These are phyloP conservation scores for Hydropsyche betteni DNA, from an alignment of 2,888 invertebrate species.

Conservation along the genomic window DNA sequence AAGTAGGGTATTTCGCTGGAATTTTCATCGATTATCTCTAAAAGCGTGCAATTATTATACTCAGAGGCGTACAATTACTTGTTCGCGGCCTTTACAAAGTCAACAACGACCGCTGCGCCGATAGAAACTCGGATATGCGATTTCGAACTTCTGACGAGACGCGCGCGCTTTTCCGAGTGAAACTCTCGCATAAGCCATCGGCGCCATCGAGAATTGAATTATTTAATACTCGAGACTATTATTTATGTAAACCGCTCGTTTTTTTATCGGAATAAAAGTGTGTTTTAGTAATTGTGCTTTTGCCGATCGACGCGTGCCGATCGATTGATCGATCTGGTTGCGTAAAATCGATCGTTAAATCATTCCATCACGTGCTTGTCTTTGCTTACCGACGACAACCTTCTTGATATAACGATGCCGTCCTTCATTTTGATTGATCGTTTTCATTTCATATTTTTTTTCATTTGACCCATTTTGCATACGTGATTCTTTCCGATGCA, in stretches of 20 bases:
- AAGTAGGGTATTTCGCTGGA: constrained; percentile 19
- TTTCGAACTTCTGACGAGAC: constrained; percentile 14
- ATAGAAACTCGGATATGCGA: not conserved
- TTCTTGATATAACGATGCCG: too few species aligned
- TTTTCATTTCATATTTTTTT: too few species aligned
- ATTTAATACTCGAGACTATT: not conserved
- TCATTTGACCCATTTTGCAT: too few species aligned
- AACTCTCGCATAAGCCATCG: not conserved
- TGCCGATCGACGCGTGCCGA: constrained; percentile 1
- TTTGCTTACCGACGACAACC: not conserved
- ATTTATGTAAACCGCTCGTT: not conserved
- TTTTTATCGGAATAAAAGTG: not conserved
- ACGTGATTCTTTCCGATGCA: too few species aligned
- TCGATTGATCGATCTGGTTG: not conserved
- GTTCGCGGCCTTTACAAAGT: not conserved
- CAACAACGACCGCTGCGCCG: not conserved
- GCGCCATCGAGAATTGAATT: constrained; percentile 15
- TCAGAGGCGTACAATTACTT: constrained; percentile 4
- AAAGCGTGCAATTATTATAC: constrained; percentile 10
- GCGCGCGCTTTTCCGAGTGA: constrained; percentile 19
- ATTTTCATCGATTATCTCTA: constrained; percentile 29
- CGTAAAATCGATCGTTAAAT: constrained; percentile 18
- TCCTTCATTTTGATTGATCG: too few species aligned
- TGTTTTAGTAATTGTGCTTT: not conserved
- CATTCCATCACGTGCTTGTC: not conserved